Conservation (phyloP, 2,888 invertebrate species). For the Diaperis boleti region DNA sequence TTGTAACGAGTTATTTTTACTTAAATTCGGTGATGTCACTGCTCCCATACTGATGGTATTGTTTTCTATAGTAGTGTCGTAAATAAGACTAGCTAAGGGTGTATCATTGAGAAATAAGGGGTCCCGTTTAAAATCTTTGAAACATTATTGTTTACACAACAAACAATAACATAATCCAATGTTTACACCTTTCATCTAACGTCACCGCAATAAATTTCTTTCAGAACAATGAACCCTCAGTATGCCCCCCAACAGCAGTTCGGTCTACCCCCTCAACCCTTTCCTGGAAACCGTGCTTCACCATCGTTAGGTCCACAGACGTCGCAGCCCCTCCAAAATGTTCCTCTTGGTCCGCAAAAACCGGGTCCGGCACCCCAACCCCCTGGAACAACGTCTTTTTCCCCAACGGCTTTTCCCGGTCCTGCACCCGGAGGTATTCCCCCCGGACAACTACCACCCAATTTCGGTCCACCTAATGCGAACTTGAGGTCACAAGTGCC, state of each 20-base stretch:
- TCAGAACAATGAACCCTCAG: slow-evolving; percentile 67
- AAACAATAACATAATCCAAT: too few species aligned
- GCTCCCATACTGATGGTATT: too few species aligned
- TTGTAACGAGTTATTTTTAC: neutral
- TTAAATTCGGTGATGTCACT: too few species aligned
- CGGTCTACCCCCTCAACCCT: slow-evolving; percentile 48
- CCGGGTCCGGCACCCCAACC: slow-evolving; percentile 39
- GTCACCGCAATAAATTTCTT: neutral
- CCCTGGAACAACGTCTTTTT: slow-evolving; percentile 23
- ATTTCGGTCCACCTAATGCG: slow-evolving; percentile 24
- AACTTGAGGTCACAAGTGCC: slow-evolving; percentile 46
- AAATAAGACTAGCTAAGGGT: too few species aligned
- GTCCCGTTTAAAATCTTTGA: too few species aligned
- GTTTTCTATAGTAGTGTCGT: too few species aligned
- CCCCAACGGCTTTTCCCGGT: slow-evolving; percentile 40
- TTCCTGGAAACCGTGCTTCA: slow-evolving; percentile 45
- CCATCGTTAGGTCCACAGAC: slow-evolving; percentile 54
- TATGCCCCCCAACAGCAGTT: slow-evolving; percentile 64
- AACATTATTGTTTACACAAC: too few species aligned
- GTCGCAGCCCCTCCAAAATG: slow-evolving; percentile 56
- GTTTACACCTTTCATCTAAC: neutral
- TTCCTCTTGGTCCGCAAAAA: slow-evolving; percentile 52
- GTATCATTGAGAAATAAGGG: too few species aligned
- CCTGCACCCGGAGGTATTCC: slow-evolving; percentile 34
- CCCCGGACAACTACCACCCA: slow-evolving; percentile 35